Evolutionary conservation across 2,113 vertebrate species (phyloP), one percentile per base, ranked within the genome.

Genomic region (Panthera uncia): DNA sequence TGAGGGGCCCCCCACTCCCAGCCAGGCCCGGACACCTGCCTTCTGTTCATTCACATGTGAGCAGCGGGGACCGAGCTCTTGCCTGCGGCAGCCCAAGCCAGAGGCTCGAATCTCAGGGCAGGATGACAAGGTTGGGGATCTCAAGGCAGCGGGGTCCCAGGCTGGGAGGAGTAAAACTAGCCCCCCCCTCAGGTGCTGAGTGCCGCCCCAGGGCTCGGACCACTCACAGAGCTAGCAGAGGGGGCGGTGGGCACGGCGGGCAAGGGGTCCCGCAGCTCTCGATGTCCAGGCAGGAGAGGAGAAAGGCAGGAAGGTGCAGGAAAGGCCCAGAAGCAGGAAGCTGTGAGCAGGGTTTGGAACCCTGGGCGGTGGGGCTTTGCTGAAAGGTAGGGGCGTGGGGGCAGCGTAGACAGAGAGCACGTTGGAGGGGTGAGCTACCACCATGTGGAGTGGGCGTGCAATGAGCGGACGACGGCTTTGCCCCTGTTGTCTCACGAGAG

Each of bases 171-270:
- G 82, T 4, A 25, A 13, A 38, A 41, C 29, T 12, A 78, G 55
- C 14, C 27, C 6, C 79, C 79, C 79, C 5, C 1, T 5, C n/a
- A 11, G 38, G 88, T 6, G 5, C 87, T 1, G 21, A 48, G 63
- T 7, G 88, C 18, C 81, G 19, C 31, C 14, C 33, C 33, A 15
- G 25, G 50, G n/a, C 1, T 41, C 33, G 33, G 6, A 6, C 52
- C 38, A 38, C 4, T 7, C 0, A 16, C 57, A 18, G 61, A 73
- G 18, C 45, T 14, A 2, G 25, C 19, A 5, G 38, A 36, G 1
- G 8, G 48, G 45, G 57, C 7, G 31, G 7, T 4, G 14, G 8
- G 57, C 3, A 5, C 0, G 0, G 33, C 1, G 0, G 15, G 82
- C 18, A 29, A 7, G 80, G 14, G 0, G 1, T 7, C 81, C 45